Evolutionary conservation across 2,888 invertebrate species (phyloP).

Genomic region (Tetropium fuscum): DNA sequence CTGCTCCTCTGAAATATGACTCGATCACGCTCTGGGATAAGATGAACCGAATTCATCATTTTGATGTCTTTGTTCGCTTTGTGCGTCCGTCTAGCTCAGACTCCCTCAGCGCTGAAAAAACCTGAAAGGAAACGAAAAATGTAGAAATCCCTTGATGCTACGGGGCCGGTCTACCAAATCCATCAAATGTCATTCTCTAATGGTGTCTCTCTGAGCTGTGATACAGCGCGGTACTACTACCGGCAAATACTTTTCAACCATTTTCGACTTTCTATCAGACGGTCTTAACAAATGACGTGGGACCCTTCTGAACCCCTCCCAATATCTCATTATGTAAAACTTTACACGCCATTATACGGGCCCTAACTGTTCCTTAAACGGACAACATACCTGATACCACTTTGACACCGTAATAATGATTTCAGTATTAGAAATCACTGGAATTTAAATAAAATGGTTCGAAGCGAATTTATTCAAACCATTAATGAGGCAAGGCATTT

Average conservation of each 20-base stretch:
- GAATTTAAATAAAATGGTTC: slow-evolving; percentile 25
- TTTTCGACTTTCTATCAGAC: slow-evolving; percentile 39
- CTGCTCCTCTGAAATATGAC: slow-evolving; percentile 66
- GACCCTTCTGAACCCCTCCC: slow-evolving; percentile 44
- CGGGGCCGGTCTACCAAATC: slow-evolving; percentile 60
- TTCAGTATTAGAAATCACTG: slow-evolving; percentile 17
- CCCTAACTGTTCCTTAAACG: slow-evolving; percentile 39
- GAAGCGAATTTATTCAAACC: slow-evolving; percentile 25
- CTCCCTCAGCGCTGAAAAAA: slow-evolving; percentile 58
- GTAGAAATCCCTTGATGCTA: slow-evolving; percentile 63
- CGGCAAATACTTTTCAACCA: slow-evolving; percentile 39
- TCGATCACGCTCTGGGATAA: slow-evolving; percentile 68
- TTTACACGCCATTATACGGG: slow-evolving; percentile 48
- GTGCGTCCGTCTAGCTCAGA: slow-evolving; percentile 53
- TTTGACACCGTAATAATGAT: slow-evolving; percentile 28
- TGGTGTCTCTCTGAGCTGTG: slow-evolving; percentile 60
- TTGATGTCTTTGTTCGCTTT: slow-evolving; percentile 68
- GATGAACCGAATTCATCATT: slow-evolving; percentile 69
- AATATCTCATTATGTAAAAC: slow-evolving; percentile 46
- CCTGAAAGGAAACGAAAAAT: slow-evolving; percentile 60
- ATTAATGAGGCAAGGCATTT: slow-evolving; percentile 20
- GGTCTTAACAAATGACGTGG: slow-evolving; percentile 43
- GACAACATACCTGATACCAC: slow-evolving; percentile 39
- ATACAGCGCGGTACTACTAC: slow-evolving; percentile 49
- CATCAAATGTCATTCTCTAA: slow-evolving; percentile 64